Evolutionary conservation across 2,888 invertebrate genomes (phyloP).

Genomic region (Vesta saturnalis): DNA sequence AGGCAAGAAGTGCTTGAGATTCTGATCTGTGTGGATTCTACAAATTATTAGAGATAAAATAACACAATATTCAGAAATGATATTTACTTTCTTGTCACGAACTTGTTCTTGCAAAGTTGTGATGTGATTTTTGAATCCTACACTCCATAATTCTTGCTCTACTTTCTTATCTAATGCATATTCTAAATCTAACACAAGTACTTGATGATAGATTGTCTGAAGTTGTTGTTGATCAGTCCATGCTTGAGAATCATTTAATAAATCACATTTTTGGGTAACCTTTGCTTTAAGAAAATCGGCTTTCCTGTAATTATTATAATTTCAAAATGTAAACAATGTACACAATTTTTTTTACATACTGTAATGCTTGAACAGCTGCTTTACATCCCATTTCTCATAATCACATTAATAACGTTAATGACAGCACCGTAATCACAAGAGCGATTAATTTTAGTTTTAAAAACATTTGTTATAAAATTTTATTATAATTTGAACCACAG

Average conservation of each 20-base stretch:
- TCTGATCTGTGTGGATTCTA: slow-evolving; percentile 79
- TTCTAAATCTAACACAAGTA: slow-evolving; percentile 82
- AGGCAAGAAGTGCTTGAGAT: slow-evolving; percentile 79
- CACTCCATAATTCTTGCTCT: slow-evolving; percentile 90
- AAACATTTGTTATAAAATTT: slow-evolving; percentile 9
- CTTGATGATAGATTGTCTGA: slow-evolving; percentile 70
- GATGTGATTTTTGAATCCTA: slow-evolving; percentile 89
- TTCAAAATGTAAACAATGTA: not conserved
- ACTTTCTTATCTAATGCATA: slow-evolving; percentile 90
- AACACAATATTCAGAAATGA: not conserved
- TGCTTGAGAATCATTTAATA: slow-evolving; percentile 57
- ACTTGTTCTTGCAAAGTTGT: slow-evolving; percentile 78
- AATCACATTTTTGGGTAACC: slow-evolving; percentile 71
- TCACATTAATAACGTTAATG: not conserved
- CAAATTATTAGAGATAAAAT: slow-evolving; percentile 42
- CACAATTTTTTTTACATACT: slow-evolving; percentile 64
- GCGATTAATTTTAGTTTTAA: not conserved
- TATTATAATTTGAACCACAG: not conserved
- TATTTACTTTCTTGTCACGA: slow-evolving; percentile 78
- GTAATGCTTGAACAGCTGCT: slow-evolving; percentile 79
- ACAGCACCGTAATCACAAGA: not conserved
- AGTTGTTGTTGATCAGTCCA: slow-evolving; percentile 67
- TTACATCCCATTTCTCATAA: slow-evolving; percentile 71
- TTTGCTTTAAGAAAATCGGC: slow-evolving; percentile 79
- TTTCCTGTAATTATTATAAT: slow-evolving; percentile 65